Conservation (phyloP, 2,888 invertebrate genomes). For the Eupeodes luniger region DNA sequence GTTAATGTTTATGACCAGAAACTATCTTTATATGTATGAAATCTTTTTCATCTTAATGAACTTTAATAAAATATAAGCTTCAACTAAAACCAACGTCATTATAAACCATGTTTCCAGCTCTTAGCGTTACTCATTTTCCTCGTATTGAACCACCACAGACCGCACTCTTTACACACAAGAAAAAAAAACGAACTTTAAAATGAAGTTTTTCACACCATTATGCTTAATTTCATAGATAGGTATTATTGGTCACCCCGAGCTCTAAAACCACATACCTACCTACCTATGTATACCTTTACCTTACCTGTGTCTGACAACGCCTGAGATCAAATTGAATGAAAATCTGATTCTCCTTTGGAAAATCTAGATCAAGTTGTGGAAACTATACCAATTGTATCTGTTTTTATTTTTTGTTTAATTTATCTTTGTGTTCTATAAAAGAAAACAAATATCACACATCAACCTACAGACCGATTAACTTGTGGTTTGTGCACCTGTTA, state of each 20-base stretch:
- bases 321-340: slow-evolving; percentile 48
- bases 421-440: slow-evolving; percentile 48
- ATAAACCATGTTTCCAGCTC: no score
- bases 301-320: background rate
- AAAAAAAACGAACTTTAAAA: no score
- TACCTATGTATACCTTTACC: background rate
- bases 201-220: slow-evolving; percentile 40
- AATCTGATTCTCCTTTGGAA: slow-evolving; percentile 47
- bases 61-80: no score
- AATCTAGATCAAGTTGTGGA: slow-evolving; percentile 71
- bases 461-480: slow-evolving; percentile 52
- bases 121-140: background rate
- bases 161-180: no score
- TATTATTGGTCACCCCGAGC: slow-evolving; percentile 21
- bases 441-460: slow-evolving; percentile 33
- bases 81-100: no score
- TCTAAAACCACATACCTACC: background rate
- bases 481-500: slow-evolving; percentile 65
- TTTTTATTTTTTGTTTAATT: slow-evolving; percentile 41
- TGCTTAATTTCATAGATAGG: background rate
- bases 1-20: no score
- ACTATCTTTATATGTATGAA: no score
- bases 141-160: background rate
- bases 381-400: slow-evolving; percentile 58
- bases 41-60: no score